Evolutionary conservation across 2,888 invertebrate genomes (phyloP).

Genomic region (Drosophila demipolita): DNA sequence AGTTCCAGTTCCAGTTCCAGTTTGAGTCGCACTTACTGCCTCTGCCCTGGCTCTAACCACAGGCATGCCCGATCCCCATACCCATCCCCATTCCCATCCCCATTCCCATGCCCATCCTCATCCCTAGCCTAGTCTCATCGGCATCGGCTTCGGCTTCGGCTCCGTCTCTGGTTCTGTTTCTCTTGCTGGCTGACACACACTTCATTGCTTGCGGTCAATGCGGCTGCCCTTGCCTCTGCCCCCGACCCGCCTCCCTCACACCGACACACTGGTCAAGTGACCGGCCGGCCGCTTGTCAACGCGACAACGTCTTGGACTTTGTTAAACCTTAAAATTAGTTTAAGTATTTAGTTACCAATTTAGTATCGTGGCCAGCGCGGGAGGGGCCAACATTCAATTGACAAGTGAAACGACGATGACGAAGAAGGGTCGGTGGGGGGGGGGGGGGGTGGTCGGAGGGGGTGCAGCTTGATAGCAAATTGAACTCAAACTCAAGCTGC

Average conservation of each 20-base stretch:
- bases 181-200: slow-evolving; percentile 37
- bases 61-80: slow-evolving; percentile 20
- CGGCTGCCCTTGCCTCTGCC: slow-evolving; percentile 34
- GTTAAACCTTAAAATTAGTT: slow-evolving; percentile 82
- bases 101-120: neutral
- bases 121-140: slow-evolving; percentile 9
- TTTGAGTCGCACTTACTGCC: slow-evolving; percentile 18
- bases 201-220: slow-evolving; percentile 74
- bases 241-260: slow-evolving; percentile 9
- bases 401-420: slow-evolving; percentile 47
- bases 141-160: slow-evolving; percentile 17
- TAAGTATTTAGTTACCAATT: slow-evolving; percentile 82
- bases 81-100: neutral
- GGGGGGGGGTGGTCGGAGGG: slow-evolving; percentile 4
- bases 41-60: slow-evolving; percentile 22
- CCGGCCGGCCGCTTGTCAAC: slow-evolving; percentile 51
- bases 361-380: slow-evolving; percentile 44
- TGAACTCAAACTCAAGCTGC: slow-evolving; percentile 23
- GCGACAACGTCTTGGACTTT: slow-evolving; percentile 74
- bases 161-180: slow-evolving; percentile 20
- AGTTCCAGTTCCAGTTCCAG: slow-evolving; percentile 13
- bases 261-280: slow-evolving; percentile 5
- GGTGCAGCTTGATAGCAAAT: slow-evolving; percentile 29
- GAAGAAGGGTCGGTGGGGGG: neutral
- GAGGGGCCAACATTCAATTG: slow-evolving; percentile 36